Evolutionary conservation across 2,888 invertebrate genomes (phyloP).

Genomic region (Drosophila colorata): DNA sequence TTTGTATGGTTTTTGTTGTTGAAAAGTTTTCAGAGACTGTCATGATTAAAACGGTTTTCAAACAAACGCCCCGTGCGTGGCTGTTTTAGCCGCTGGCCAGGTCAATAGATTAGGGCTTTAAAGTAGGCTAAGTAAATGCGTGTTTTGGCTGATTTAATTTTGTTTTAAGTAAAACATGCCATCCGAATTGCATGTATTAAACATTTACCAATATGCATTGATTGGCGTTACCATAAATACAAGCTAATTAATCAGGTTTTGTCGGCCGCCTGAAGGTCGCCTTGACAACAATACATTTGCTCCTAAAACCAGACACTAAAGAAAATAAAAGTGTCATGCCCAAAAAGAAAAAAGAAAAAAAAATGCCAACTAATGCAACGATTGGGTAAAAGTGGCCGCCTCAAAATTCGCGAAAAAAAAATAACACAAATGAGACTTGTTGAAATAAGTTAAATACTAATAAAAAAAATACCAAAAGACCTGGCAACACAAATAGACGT

Average conservation of each 20-base stretch:
- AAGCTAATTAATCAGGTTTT: conserved; percentile 67
- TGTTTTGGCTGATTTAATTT: conserved; percentile 48
- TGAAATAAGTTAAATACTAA: conserved; percentile 29
- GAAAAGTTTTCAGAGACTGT: conserved; percentile 15
- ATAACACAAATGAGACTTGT: conserved; percentile 22
- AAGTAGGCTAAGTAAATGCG: conserved; percentile 73
- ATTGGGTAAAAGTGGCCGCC: conserved; percentile 48
- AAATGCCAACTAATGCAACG: conserved; percentile 58
- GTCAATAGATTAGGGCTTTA: conserved; percentile 31
- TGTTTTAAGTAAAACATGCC: conserved; percentile 64
- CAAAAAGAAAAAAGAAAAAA: conserved; percentile 10
- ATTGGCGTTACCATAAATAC: conserved; percentile 60
- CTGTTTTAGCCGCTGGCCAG: conserved; percentile 19
- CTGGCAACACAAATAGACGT: conserved; percentile 16
- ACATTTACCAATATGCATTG: conserved; percentile 66
- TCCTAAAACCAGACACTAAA: conserved; percentile 37
- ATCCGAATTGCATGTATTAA: conserved; percentile 66
- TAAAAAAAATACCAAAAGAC: conserved; percentile 30
- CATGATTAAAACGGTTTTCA: conserved; percentile 38
- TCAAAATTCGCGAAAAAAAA: conserved; percentile 20
- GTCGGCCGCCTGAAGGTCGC: conserved; percentile 47
- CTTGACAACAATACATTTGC: conserved; percentile 29
- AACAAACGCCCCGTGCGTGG: conserved; percentile 34
- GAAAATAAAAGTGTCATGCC: conserved; percentile 35
- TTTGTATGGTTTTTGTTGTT: conserved; percentile 4